Base-by-base conservation (phyloP, 2,797 vertebrate species). In the Falco cherrug region DNA sequence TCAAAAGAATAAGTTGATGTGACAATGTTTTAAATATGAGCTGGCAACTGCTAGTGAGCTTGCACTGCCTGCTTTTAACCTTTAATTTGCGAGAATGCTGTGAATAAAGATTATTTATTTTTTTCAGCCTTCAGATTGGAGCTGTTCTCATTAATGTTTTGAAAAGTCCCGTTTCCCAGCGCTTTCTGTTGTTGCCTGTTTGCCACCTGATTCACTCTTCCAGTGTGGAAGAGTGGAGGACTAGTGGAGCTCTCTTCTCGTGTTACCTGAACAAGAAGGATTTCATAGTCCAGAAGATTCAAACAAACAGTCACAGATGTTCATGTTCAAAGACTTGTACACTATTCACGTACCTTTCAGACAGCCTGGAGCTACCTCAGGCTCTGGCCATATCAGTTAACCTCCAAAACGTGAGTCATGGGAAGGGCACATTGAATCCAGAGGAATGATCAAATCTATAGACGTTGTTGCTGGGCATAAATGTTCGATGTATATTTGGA, bases 1-100 rank as follows among this genome's bases (percentile, higher is more conserved):
- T 95, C 94, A 70, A 95, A 94, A 96, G 89, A 91, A 31, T 95
- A 84, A 96, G 57, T 75, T 93, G 90, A 96, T 92, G 39, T 97
- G 93, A 93, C 81, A 92, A 26, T 95, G 92, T 97, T 95, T 97
- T 83, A 97, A 96, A 95, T 89, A 63, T 83, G 89, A 93, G 86
- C 83, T 97, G 97, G 86, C 83, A 96, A 90, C 84, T 89, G 64
- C 79, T 87, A n/a, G 84, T 80, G 89, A 90, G 89, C 80, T 81
- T 94, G 39, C 25, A 61, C 60, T 90, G 91, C 51, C 81, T 95
- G 84, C 39, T 89, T 95, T 96, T 89, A 96, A 88, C 86, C 93
- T 97, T 97, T 96, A 91, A 93, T 97, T 96, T 95, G 77, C 92
- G 95, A 89, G 53, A 95, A 93, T 90, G 84, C 54, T 95, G 59